These are phyloP conservation scores for Corvus moneduloides DNA, from an alignment of 2,113 vertebrate genomes.

Conservation along the genomic window DNA sequence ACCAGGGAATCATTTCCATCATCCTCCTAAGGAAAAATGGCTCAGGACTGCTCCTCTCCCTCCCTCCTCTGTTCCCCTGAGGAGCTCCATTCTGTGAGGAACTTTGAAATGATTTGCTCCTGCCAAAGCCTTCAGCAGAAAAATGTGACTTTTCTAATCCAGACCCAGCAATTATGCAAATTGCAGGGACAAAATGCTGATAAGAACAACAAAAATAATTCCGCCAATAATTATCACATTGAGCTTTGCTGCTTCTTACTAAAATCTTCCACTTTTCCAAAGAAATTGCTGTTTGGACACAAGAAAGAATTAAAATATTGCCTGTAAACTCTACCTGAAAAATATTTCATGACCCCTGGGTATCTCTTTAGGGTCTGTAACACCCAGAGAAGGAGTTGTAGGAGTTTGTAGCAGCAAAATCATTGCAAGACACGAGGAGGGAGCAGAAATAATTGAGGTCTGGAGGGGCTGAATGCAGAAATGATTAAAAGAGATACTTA, in stretches of 20 bases:
- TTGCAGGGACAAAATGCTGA: neutral
- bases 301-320: neutral
- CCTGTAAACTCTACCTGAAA: neutral
- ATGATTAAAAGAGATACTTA: constrained; percentile 52
- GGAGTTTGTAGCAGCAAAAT: neutral
- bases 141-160: neutral
- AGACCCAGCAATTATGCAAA: constrained; percentile 2
- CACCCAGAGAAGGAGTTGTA: neutral
- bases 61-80: neutral
- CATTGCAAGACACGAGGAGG: neutral
- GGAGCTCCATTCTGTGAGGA: neutral
- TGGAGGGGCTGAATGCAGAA: constrained; percentile 38
- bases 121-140: neutral
- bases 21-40: neutral
- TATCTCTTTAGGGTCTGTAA: neutral
- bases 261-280: neutral
- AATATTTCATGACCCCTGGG: neutral
- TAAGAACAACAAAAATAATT: constrained; percentile 6
- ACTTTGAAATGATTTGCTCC: neutral
- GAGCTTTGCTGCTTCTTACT: neutral
- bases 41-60: neutral
- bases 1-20: neutral
- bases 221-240: neutral
- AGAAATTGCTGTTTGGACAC: neutral
- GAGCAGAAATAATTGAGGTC: constrained; percentile 60